Evolutionary conservation across 2,797 vertebrate species (phyloP).

Genomic region (Discoglossus pictus): DNA sequence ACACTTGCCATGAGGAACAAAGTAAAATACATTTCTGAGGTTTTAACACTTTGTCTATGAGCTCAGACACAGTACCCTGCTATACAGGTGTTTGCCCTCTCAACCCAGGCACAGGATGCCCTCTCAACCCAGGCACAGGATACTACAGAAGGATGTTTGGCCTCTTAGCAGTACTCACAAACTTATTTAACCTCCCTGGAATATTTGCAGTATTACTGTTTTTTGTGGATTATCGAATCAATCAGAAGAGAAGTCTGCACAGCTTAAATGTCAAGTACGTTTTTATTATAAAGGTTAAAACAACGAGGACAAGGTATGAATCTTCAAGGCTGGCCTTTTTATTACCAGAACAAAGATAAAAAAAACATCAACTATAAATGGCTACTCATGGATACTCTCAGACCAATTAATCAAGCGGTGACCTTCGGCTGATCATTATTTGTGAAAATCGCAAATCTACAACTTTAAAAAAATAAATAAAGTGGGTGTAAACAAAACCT

Average conservation of each 20-base stretch:
- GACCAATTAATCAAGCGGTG: no score
- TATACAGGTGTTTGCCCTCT: neutral
- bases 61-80: no score
- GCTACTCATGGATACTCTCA: no score
- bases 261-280: slow-evolving; percentile 41
- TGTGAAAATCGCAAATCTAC: no score
- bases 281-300: slow-evolving; percentile 39
- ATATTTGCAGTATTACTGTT: neutral
- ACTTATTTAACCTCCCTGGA: neutral
- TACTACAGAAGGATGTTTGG: neutral
- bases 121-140: neutral
- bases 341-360: neutral
- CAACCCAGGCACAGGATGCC: neutral
- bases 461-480: no score
- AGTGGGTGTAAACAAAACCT: no score
- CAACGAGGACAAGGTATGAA: neutral
- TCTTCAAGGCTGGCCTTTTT: neutral
- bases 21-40: no score
- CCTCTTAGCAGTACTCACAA: neutral
- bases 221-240: slow-evolving; percentile 23
- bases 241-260: slow-evolving; percentile 29
- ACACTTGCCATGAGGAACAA: no score
- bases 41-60: no score
- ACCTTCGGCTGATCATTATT: no score
- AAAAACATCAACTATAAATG: no score